These are phyloP conservation scores for Augochlorella aurata DNA, from an alignment of 2,888 invertebrate species.

Conservation along the genomic window DNA sequence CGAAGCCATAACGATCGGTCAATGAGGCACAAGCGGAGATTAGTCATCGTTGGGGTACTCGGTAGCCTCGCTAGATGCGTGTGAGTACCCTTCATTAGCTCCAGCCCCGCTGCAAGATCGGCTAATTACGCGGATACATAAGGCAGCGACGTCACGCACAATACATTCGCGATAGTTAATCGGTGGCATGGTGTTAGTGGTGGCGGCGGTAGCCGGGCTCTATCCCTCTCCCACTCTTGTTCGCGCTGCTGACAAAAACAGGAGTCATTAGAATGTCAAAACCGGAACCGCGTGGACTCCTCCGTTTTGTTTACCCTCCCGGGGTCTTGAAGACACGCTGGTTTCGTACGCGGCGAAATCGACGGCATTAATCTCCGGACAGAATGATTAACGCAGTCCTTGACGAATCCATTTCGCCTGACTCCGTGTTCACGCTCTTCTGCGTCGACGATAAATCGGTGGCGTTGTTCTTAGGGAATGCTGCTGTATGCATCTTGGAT, in stretches of 20 bases:
- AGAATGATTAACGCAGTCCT: slow-evolving; percentile 11
- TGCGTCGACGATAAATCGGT: background rate
- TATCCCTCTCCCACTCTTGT: background rate
- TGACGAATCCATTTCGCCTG: slow-evolving; percentile 13
- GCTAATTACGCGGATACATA: slow-evolving; percentile 72
- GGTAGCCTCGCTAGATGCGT: slow-evolving; percentile 52
- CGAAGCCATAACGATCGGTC: slow-evolving; percentile 77
- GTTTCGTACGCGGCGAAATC: background rate
- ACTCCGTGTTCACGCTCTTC: background rate
- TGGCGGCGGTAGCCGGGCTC: background rate
- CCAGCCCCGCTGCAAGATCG: slow-evolving; percentile 68
- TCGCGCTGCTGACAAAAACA: slow-evolving; percentile 27
- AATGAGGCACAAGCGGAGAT: slow-evolving; percentile 73
- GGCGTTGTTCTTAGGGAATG: background rate
- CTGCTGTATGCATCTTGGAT: background rate
- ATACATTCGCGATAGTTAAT: slow-evolving; percentile 59
- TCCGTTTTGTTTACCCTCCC: background rate
- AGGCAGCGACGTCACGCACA: slow-evolving; percentile 57
- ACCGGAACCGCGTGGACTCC: slow-evolving; percentile 9
- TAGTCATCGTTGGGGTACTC: slow-evolving; percentile 75
- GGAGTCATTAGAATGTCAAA: slow-evolving; percentile 39
- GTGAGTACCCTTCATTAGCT: slow-evolving; percentile 74
- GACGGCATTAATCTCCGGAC: slow-evolving; percentile 1
- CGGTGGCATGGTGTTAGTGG: slow-evolving; percentile 18
- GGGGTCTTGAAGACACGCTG: background rate